Percentiles rank a stretch among this genome's conserved stretches.
These are phyloP conservation scores for Kradibia gibbosae DNA, from an alignment of 1,140 invertebrate species.

Conservation along the genomic window DNA sequence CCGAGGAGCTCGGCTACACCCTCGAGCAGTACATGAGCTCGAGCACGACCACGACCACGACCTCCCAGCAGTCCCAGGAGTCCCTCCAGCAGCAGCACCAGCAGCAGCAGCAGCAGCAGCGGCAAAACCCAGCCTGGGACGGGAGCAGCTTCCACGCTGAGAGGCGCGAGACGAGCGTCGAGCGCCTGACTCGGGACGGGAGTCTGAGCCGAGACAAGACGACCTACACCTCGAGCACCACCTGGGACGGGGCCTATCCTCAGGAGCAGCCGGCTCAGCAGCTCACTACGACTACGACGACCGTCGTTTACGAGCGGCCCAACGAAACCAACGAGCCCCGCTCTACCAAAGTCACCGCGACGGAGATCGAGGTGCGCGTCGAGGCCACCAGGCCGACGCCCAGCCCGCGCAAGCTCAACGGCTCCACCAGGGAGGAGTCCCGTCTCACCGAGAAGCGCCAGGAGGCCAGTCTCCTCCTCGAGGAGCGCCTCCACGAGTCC, in stretches of 20 bases:
- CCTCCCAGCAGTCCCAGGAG: constrained; percentile 32
- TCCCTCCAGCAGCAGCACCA: background rate
- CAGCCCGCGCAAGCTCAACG: constrained; percentile 12
- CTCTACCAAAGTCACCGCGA: background rate
- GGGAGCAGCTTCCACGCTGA: constrained; percentile 23
- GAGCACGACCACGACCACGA: background rate
- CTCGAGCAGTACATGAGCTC: background rate
- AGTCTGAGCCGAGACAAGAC: background rate
- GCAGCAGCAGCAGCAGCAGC: constrained; percentile 23
- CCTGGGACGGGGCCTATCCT: constrained; percentile 61
- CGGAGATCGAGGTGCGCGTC: constrained; percentile 11
- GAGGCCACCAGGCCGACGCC: background rate
- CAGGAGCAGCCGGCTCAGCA: constrained; percentile 42
- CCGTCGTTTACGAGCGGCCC: background rate
- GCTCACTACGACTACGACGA: background rate
- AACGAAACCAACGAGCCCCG: background rate
- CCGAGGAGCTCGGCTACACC: constrained; percentile 16
- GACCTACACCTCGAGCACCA: constrained; percentile 24
- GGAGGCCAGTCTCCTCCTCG: background rate
- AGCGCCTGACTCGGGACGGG: background rate
- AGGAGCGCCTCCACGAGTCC: background rate
- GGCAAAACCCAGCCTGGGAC: constrained; percentile 47
- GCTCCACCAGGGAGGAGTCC: constrained; percentile 60
- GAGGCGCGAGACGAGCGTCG: background rate
- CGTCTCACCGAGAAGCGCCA: constrained; percentile 55